These are phyloP conservation scores for Drosophila imparisetae DNA, from an alignment of 2,888 invertebrate species.

Conservation along the genomic window DNA sequence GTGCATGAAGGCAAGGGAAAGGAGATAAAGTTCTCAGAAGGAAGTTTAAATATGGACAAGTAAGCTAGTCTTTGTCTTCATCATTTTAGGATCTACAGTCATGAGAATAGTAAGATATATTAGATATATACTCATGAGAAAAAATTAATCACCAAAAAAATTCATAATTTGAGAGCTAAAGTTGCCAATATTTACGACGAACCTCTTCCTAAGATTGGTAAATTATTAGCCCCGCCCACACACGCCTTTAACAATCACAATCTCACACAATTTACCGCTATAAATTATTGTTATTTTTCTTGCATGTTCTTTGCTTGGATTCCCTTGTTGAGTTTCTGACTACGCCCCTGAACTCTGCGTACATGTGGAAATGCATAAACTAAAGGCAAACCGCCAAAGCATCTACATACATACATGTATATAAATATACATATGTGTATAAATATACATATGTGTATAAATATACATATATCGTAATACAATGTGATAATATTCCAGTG, in stretches of 20 bases:
- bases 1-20: not conserved
- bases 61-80: not conserved
- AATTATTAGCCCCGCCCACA: not conserved
- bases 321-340: not conserved
- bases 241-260: not conserved
- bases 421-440: conserved; percentile 9
- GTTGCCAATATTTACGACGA: not conserved
- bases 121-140: not conserved
- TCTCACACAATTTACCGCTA: not conserved
- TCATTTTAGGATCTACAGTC: not conserved
- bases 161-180: not conserved
- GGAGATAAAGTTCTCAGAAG: not conserved
- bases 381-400: conserved; percentile 35
- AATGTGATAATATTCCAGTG: conserved; percentile 69
- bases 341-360: not conserved
- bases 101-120: not conserved
- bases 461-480: conserved; percentile 69
- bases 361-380: conserved; percentile 37
- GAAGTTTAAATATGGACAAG: not conserved
- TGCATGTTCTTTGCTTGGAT: not conserved
- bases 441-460: conserved; percentile 11
- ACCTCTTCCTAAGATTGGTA: not conserved
- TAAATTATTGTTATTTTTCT: not conserved
- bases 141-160: no score
- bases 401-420: not conserved